Evolutionary conservation across 2,888 invertebrate genomes (phyloP), one percentile per base, ranked within the genome.

Genomic region (Oconnorella tubifera): DNA sequence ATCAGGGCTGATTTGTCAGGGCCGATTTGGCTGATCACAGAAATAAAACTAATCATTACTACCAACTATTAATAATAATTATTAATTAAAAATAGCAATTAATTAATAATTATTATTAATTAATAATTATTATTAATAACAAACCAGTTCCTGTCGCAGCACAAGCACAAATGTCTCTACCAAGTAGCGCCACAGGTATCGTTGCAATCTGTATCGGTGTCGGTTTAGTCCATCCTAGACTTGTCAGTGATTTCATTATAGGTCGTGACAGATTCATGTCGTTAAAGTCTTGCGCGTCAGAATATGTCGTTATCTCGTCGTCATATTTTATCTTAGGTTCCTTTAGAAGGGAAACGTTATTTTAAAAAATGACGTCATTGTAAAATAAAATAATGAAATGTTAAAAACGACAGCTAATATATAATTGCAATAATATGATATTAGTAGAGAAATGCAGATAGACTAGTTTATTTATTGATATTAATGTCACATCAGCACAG

Each of bases 211-310:
- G 99, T 76, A 99, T 97, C 0, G 97, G 97, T 0, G 99, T 99
- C 0, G 99, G 98, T 78, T 92, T 90, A 2, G 90, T 88, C 82
- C 90, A 98, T 73, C 92, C 92, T 82, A 97, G 86, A 1, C 89
- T 86, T 0, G 89, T 88, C 51, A 98, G 89, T 0, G 97, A 91
- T 87, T 88, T 94, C 77, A 98, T 85, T 33, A 99, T 83, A 0
- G 97, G 97, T 66, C 97, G 85, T 0, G 97, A 97, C 29, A 98
- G 84, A 83, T 97, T 96, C 94, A 99, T 95, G 84, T 95, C 92
- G 56, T 75, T 73, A 69, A 81, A 81, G 40, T 59, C 64, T 29
- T 77, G 59, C 3, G 72, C 72, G 23, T 75, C 77, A 69, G 79
- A 75, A 68, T 75, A 78, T 2, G 72, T 71, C 50, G 75, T 75